Evolutionary conservation across 37 sponge, comb jelly and placozoan species (phyloP).

Genomic region (Halichondria panicea): DNA sequence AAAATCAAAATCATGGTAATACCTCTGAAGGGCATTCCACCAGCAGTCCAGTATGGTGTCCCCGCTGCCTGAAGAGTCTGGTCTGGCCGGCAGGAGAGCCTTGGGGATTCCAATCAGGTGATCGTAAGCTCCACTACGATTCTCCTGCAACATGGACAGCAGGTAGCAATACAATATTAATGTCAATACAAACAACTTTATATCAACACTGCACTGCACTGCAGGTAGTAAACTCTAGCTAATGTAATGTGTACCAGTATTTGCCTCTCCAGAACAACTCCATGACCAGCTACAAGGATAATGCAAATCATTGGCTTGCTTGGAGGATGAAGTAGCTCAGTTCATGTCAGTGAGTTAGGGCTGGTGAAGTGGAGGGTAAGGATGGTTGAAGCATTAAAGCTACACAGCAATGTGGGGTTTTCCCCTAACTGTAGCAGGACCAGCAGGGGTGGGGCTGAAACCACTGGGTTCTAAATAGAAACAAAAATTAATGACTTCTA

Average conservation of each 20-base stretch:
- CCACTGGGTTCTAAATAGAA: too few relatives aligned
- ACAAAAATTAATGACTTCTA: too few relatives aligned
- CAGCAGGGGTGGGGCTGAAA: too few relatives aligned
- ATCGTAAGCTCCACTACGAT: conserved; percentile 45
- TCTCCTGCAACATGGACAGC: conserved; percentile 30
- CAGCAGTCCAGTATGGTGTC: conserved; percentile 81
- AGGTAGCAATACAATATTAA: not conserved
- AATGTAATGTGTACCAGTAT: conserved; percentile 51
- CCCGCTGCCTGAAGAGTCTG: conserved; percentile 17
- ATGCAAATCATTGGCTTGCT: conserved; percentile 21
- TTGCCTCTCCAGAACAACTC: conserved; percentile 68
- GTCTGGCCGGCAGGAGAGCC: conserved; percentile 81
- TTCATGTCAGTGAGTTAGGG: too few relatives aligned
- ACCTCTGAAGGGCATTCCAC: conserved; percentile 86
- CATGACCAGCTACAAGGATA: conserved; percentile 80
- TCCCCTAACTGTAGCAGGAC: too few relatives aligned
- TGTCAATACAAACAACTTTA: too few relatives aligned
- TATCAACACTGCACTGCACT: too few relatives aligned
- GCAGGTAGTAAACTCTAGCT: too few relatives aligned
- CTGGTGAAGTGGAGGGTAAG: too few relatives aligned
- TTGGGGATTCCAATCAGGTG: conserved; percentile 82
- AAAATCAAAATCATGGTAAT: not conserved
- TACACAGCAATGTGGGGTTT: too few relatives aligned
- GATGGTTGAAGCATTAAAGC: too few relatives aligned
- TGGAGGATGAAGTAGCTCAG: not conserved